Percentiles rank a stretch among this genome's conserved stretches.
Evolutionary conservation across 1,140 invertebrate genomes (phyloP).

Genomic region (Rhopalosiphum padi): DNA sequence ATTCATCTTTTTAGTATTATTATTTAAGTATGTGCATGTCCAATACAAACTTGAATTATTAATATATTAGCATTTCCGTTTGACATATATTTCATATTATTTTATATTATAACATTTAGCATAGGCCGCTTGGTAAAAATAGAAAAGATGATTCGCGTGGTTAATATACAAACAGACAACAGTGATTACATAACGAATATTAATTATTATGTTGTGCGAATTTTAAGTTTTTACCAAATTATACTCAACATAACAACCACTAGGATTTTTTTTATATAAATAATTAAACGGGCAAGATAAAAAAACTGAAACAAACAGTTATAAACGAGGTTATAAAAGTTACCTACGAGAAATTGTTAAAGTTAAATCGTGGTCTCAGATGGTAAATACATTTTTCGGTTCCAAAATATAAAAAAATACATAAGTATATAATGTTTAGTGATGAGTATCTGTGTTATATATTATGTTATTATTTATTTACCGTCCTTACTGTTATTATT

Average conservation of each 20-base stretch:
- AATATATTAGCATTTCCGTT: constrained; percentile 33
- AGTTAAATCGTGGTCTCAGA: neutral
- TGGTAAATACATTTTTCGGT: neutral
- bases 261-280: neutral
- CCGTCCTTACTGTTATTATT: neutral
- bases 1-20: neutral
- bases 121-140: neutral
- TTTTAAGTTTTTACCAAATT: neutral
- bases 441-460: neutral
- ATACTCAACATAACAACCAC: neutral
- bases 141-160: neutral
- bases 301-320: neutral
- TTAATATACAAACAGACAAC: neutral
- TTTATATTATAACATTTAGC: neutral
- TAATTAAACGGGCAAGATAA: neutral
- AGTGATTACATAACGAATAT: neutral
- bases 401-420: neutral
- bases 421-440: neutral
- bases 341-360: neutral
- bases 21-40: neutral
- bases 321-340: too few species aligned
- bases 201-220: neutral
- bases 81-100: constrained; percentile 31
- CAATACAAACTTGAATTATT: constrained; percentile 14
- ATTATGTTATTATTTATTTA: neutral